phyloP scores from a whole-genome alignment of 2,888 invertebrate genomes.

The Cybosia mesomella region DNA sequence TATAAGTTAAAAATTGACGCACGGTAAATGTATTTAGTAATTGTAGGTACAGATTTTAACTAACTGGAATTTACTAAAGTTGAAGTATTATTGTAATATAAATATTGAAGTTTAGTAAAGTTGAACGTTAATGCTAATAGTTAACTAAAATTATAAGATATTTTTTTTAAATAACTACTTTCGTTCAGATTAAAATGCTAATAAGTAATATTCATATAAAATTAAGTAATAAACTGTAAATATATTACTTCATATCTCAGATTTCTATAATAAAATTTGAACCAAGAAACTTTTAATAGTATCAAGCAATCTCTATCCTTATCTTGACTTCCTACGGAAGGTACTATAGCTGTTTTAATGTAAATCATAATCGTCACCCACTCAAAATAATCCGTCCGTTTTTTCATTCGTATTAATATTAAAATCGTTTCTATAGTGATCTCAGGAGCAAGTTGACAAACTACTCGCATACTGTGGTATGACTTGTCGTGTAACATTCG shows the following conservation, averaged over 20 bases:
- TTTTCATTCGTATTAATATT: constrained; percentile 13
- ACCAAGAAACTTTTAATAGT: not conserved
- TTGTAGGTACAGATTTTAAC: constrained; percentile 15
- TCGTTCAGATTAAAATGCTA: not conserved
- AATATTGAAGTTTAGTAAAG: too few relatives aligned
- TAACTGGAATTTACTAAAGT: too few relatives aligned
- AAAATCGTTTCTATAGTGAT: not conserved
- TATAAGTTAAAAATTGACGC: constrained; percentile 56
- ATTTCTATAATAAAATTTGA: constrained; percentile 1
- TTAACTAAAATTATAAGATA: not conserved
- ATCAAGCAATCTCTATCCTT: not conserved
- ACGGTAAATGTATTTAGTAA: constrained; percentile 38
- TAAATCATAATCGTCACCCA: not conserved
- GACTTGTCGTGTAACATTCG: constrained; percentile 48
- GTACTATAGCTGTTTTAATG: too few relatives aligned
- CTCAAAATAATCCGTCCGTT: not conserved
- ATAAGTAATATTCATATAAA: not conserved
- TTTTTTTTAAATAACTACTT: not conserved
- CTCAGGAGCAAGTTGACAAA: constrained; percentile 39
- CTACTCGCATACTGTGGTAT: constrained; percentile 34
- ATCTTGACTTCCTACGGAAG: not conserved
- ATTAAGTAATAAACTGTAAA: not conserved
- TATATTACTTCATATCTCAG: not conserved
- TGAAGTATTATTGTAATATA: too few relatives aligned
- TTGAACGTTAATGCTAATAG: too few relatives aligned